Base-by-base conservation (phyloP, 2,113 vertebrate species). In the Anas platyrhynchos region DNA sequence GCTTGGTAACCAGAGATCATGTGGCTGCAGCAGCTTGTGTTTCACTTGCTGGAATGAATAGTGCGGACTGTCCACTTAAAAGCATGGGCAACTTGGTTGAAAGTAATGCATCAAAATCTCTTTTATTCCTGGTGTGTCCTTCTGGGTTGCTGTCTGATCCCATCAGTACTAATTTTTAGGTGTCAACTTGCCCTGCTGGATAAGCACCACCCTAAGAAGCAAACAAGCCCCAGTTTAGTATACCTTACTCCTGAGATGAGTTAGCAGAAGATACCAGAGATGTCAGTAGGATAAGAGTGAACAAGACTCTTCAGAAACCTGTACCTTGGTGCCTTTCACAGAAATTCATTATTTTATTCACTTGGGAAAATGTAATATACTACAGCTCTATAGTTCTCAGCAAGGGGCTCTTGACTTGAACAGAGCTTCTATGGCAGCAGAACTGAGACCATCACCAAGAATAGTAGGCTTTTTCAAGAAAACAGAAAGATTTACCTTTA, bases 131-230 rank as follows among this genome's bases (percentile, higher is more conserved):
- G 1, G 1, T 18, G 12, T 44, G 32, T 77, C 52, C 61, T 74
- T 43, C 73, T 83, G 83, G 38, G 59, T n/a, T 92, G 36, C 65
- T 69, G 74, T 80, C 79, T 79, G 84, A 74, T 90, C 65, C 50
- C 75, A 72, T 54, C 76, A 78, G 81, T 90, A 52, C 43, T 61
- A 68, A 56, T 41, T 16, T 59, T 81, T 92, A 93, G 54, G 61
- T n/a, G 94, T 82, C 62, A 88, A n/a, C 96, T 92, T 92, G 92
- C 50, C 77, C 61, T 36, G 72, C 78, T 94, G 71, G 58, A 72
- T 48, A 11, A 93, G 34, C 50, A 75, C 9, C 17, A 38, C 26
- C 26, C 22, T 43, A 31, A 44, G 71, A 79, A 65, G 21, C 2
- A 73, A 61, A 29, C 15, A 67, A 83, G 16, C 5, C 7, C 25